Conservation (phyloP, 1,140 invertebrate genomes). For the Oreohelix idahoensis region DNA sequence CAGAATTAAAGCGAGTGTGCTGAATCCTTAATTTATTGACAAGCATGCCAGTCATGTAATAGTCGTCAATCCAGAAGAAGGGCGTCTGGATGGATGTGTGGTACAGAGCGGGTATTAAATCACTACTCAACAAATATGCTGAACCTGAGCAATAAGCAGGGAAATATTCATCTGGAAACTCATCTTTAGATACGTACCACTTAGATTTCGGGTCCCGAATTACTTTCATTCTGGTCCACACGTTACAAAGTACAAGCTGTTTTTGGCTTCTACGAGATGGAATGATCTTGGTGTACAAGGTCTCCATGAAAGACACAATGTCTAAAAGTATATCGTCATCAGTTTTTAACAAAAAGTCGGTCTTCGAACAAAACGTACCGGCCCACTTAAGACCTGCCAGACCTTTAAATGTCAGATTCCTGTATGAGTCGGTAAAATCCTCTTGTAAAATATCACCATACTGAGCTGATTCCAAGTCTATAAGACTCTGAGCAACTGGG, state of each 20-base stretch:
- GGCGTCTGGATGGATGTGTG: conserved; percentile 57
- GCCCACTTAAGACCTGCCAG: conserved; percentile 88
- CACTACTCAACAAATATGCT: conserved; percentile 69
- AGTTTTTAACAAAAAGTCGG: conserved; percentile 74
- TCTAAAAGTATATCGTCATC: conserved; percentile 74
- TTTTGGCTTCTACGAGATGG: conserved; percentile 33
- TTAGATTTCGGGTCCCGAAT: conserved; percentile 71
- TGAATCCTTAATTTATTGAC: conserved; percentile 51
- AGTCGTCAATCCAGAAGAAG: conserved; percentile 74
- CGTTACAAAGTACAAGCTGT: conserved; percentile 62
- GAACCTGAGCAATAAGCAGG: conserved; percentile 74
- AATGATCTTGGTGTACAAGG: conserved; percentile 74
- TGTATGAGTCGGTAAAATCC: conserved; percentile 84
- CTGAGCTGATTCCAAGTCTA: conserved; percentile 78
- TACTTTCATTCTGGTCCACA: conserved; percentile 65
- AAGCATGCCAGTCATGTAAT: conserved; percentile 72
- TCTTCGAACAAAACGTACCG: conserved; percentile 78
- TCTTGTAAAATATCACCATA: conserved; percentile 85
- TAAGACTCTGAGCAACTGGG: conserved; percentile 67
- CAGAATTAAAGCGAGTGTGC: conserved; percentile 53
- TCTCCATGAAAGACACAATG: conserved; percentile 76
- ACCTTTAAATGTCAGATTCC: conserved; percentile 91
- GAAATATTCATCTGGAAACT: conserved; percentile 70
- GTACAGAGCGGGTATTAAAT: conserved; percentile 68
- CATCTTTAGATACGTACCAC: conserved; percentile 72